Evolutionary conservation across 2,797 vertebrate species (phyloP).

Genomic region (Coilia nasus): DNA sequence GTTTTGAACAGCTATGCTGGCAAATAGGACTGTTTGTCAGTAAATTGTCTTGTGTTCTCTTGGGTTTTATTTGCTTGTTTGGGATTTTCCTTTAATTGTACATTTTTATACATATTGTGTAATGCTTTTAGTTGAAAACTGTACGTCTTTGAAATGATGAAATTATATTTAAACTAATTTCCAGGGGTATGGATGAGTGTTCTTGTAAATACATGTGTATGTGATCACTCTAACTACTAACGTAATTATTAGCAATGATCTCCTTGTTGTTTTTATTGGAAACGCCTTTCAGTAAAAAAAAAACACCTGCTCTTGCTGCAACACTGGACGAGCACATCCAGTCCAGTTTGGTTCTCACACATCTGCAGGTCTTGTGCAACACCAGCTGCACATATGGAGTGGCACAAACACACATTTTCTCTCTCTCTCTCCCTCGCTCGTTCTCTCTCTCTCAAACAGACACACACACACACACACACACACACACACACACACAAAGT

Average conservation of each 20-base stretch:
- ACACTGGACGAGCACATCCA: background rate
- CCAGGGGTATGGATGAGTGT: background rate
- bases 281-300: background rate
- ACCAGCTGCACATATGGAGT: conserved; percentile 20
- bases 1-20: background rate
- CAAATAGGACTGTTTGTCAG: background rate
- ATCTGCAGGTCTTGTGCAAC: conserved; percentile 24
- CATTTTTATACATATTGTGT: too few relatives aligned
- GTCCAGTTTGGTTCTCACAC: conserved; percentile 18
- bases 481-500: background rate
- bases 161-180: background rate
- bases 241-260: conserved; percentile 8
- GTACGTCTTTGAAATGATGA: background rate
- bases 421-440: background rate
- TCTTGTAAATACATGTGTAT: background rate
- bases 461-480: background rate
- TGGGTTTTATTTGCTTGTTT: background rate
- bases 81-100: background rate
- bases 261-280: conserved; percentile 4
- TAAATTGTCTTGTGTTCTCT: background rate
- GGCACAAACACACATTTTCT: conserved; percentile 17
- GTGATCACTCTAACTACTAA: background rate
- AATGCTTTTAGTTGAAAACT: too few relatives aligned
- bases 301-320: background rate
- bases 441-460: background rate